phyloP scores from a whole-genome alignment of 2,797 vertebrate genomes.

The Leptodactylus fallax region DNA sequence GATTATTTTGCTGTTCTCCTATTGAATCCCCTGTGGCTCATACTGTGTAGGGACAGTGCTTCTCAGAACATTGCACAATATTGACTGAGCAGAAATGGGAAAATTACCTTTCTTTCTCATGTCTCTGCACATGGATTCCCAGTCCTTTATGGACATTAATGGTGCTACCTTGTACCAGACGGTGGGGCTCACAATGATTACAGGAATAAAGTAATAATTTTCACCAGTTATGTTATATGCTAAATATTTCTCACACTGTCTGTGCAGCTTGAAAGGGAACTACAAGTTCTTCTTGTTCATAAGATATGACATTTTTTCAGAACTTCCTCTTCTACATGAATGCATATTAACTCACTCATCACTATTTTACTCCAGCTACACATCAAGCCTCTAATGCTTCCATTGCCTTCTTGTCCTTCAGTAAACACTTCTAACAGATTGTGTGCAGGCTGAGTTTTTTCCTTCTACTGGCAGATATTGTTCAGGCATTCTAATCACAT shows the following conservation, averaged over 20 bases:
- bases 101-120: constrained; percentile 19
- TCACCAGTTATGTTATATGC: neutral
- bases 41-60: neutral
- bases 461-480: neutral
- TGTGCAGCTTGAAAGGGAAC: neutral
- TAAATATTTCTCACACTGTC: neutral
- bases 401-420: neutral
- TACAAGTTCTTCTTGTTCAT: neutral
- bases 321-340: constrained; percentile 14
- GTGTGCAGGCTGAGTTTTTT: neutral
- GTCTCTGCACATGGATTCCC: constrained; percentile 22
- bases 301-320: neutral
- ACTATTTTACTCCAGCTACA: neutral
- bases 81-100: constrained; percentile 37
- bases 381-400: neutral
- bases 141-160: constrained; percentile 7
- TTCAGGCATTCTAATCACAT: neutral
- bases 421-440: neutral
- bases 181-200: neutral
- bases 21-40: constrained; percentile 33
- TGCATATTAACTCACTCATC: constrained; percentile 13
- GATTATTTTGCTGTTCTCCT: neutral
- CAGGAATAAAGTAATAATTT: neutral
- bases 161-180: neutral
- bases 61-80: constrained; percentile 10